A percentile compares a stretch with the other conserved stretches of the same genome.
Conservation (phyloP, 35 echinoderm and acorn worm species). For the Ophioderma brevispina region DNA sequence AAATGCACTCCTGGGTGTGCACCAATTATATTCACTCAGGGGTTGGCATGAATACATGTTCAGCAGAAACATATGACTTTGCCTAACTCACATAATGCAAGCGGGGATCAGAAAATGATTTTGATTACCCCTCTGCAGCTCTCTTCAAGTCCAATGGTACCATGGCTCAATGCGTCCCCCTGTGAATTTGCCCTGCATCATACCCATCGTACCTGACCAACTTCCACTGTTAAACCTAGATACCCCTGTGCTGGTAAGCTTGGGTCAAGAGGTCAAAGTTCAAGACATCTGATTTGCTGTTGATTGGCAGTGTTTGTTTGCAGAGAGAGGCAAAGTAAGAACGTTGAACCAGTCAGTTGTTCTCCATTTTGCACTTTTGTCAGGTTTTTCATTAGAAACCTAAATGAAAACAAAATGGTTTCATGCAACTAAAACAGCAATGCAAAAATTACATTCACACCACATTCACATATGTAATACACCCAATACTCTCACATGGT, state of each 20-base stretch:
- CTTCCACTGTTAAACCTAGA: conserved; percentile 52
- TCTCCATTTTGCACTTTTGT: conserved; percentile 16
- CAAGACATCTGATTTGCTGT: conserved; percentile 6
- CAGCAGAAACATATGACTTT: too few species aligned
- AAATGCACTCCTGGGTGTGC: too few species aligned
- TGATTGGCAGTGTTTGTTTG: conserved; percentile 10
- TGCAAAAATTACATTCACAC: too few species aligned
- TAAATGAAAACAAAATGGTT: too few species aligned
- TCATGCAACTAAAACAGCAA: too few species aligned
- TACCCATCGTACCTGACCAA: conserved; percentile 24
- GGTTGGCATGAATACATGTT: too few species aligned
- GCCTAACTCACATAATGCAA: too few species aligned
- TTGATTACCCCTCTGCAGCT: conserved; percentile 63
- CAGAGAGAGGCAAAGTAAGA: conserved; percentile 36
- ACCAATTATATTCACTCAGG: too few species aligned
- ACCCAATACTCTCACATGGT: too few species aligned
- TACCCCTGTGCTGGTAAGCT: conserved; percentile 74
- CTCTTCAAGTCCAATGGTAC: conserved; percentile 59
- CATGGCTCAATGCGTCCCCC: conserved; percentile 60
- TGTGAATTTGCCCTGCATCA: conserved; percentile 45
- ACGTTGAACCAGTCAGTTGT: background rate
- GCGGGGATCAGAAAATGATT: too few species aligned
- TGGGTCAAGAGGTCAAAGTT: conserved; percentile 17
- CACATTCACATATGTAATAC: too few species aligned
- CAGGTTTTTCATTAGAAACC: conserved; percentile 67